Conservation (phyloP, 2,113 vertebrate genomes). For the Ailuropoda melanoleuca region DNA sequence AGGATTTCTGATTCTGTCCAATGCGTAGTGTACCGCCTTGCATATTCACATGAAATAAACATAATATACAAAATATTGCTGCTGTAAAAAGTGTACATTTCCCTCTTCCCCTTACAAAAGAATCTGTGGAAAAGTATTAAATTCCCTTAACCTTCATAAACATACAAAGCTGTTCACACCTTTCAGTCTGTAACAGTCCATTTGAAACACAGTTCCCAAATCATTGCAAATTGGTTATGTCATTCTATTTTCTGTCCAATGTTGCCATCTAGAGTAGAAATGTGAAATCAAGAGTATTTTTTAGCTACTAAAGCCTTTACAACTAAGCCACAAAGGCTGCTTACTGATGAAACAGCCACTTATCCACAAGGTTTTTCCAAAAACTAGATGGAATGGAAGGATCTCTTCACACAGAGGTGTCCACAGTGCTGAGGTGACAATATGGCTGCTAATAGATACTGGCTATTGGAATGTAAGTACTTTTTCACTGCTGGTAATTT, state of each 20-base stretch:
- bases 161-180: slow-evolving; percentile 84
- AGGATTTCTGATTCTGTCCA: slow-evolving; percentile 77
- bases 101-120: slow-evolving; percentile 87
- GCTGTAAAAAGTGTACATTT: slow-evolving; percentile 89
- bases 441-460: slow-evolving; percentile 82
- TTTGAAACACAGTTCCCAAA: slow-evolving; percentile 83
- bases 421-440: slow-evolving; percentile 86
- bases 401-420: slow-evolving; percentile 82
- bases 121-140: slow-evolving; percentile 89
- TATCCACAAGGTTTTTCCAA: slow-evolving; percentile 82
- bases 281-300: slow-evolving; percentile 80
- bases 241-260: slow-evolving; percentile 88
- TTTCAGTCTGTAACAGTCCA: slow-evolving; percentile 86
- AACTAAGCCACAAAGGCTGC: slow-evolving; percentile 83
- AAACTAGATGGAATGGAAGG: slow-evolving; percentile 84
- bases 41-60: slow-evolving; percentile 87
- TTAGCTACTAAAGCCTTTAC: slow-evolving; percentile 82
- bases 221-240: slow-evolving; percentile 79
- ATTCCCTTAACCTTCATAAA: slow-evolving; percentile 87
- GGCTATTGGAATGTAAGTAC: slow-evolving; percentile 83
- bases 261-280: slow-evolving; percentile 90
- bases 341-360: slow-evolving; percentile 77
- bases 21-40: slow-evolving; percentile 84
- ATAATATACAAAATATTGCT: slow-evolving; percentile 91
- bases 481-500: slow-evolving; percentile 98